A percentile compares a stretch with the other conserved stretches of the same genome.
These are phyloP conservation scores for Excalfactoria chinensis DNA, from an alignment of 2,113 vertebrate genomes.

Conservation along the genomic window DNA sequence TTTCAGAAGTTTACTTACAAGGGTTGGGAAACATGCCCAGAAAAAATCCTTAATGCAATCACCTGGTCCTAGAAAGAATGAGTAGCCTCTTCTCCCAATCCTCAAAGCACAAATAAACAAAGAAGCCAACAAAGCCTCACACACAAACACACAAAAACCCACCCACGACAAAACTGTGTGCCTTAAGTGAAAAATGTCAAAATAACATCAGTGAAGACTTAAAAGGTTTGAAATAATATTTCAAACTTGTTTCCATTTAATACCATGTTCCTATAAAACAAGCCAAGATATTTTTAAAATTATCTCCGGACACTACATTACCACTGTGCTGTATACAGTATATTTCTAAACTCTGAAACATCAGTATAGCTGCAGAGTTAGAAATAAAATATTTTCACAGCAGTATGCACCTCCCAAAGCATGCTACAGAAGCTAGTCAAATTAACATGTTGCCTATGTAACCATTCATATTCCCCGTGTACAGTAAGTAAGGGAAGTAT, in stretches of 20 bases:
- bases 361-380: background rate
- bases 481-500: background rate
- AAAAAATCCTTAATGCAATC: background rate
- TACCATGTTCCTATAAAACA: background rate
- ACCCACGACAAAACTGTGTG: background rate
- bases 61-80: background rate
- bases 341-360: background rate
- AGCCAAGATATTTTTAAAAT: background rate
- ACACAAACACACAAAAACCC: background rate
- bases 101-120: background rate
- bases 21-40: background rate
- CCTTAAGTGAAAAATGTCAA: background rate
- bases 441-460: background rate
- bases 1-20: background rate
- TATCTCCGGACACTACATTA: background rate
- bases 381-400: constrained; percentile 8
- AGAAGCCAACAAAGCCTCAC: background rate
- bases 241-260: background rate
- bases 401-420: background rate
- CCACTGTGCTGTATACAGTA: background rate
- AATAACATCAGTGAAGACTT: background rate
- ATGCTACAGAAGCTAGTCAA: background rate
- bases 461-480: background rate
- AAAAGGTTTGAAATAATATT: background rate
- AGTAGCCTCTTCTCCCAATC: background rate